These are phyloP conservation scores for Scolanthus callimorphus DNA, from an alignment of 92 coral and sea anemone genomes.

Conservation along the genomic window DNA sequence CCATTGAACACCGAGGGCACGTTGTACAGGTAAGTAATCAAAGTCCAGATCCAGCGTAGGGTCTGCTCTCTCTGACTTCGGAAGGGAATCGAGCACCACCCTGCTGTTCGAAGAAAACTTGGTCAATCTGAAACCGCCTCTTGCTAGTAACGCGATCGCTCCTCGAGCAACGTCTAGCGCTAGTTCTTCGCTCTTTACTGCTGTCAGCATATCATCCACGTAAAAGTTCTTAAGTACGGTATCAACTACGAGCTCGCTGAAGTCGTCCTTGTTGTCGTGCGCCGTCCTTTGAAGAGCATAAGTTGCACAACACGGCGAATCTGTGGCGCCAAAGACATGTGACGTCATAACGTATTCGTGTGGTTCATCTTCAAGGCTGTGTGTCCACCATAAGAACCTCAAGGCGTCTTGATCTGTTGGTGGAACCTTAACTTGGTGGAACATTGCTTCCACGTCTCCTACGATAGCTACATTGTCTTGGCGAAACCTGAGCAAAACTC, in stretches of 20 bases:
- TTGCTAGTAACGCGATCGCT: conserved; percentile 33
- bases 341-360: conserved; percentile 24
- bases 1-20: conserved; percentile 40
- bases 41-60: conserved; percentile 19
- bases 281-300: conserved; percentile 4
- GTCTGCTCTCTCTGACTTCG: conserved; percentile 42
- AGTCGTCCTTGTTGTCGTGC: conserved; percentile 6
- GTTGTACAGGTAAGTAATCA: conserved; percentile 30
- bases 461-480: conserved; percentile 1
- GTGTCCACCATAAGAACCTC: conserved; percentile 27
- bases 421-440: conserved; percentile 21
- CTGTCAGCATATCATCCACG: too few relatives aligned
- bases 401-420: conserved; percentile 12
- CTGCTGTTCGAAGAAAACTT: conserved; percentile 32
- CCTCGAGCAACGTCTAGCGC: not conserved
- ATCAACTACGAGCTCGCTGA: conserved; percentile 15
- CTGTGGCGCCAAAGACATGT: not conserved
- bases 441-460: conserved; percentile 31
- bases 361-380: conserved; percentile 7
- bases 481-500: conserved; percentile 22
- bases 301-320: conserved; percentile 8
- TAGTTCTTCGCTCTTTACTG: too few relatives aligned
- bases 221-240: not conserved
- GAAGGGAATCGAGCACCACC: not conserved
- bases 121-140: conserved; percentile 49